Evolutionary conservation across 2,888 invertebrate species (phyloP), one percentile per base, ranked within the genome.

Genomic region (Drosophila heteroneura): DNA sequence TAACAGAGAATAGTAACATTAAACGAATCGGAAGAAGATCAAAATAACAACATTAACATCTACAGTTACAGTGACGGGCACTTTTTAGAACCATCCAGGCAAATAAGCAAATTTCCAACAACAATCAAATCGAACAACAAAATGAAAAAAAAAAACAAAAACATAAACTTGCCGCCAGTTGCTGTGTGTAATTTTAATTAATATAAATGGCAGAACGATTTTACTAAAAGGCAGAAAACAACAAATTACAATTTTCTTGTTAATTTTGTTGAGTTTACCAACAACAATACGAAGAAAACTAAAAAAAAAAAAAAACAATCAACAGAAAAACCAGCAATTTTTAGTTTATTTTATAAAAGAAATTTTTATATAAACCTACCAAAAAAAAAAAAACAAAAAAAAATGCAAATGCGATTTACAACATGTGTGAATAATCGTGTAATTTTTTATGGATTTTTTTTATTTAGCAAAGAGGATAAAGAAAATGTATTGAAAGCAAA

Each of bases 231-330:
- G 60, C 62, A 73, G 56, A 71, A 58, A 66, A 73, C 56, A 61
- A 19, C 10, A 26, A 37, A 39, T 16, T 62, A 70, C 67, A 67
- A 82, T 77, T 73, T 82, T 66, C 69, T 79, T 80, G 87, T 81
- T 83, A 78, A 80, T 83, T 83, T 87, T 86, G 83, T 82, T 83
- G 85, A 76, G 81, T 79, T 79, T 82, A 52, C 59, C 41, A 59
- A 53, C 47, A 81, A 61, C 28, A 53, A 41, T 57, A 39, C 39
- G 0, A 47, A 47, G 26, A 39, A 69, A 63, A 26, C 22, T 19
- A 64, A 56, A 26, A 32, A 39, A 51, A 7, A 22, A n/a, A 5
- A 44, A 14, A 47, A 47, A 26, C 7, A 22, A 22, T 12, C 12
- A 12, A 62, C 30, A 56, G 12, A 39, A 53, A 41, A 47, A 28